phyloP scores from a whole-genome alignment of 37 sponge, comb jelly and placozoan genomes.

The Dysidea cf. avara region DNA sequence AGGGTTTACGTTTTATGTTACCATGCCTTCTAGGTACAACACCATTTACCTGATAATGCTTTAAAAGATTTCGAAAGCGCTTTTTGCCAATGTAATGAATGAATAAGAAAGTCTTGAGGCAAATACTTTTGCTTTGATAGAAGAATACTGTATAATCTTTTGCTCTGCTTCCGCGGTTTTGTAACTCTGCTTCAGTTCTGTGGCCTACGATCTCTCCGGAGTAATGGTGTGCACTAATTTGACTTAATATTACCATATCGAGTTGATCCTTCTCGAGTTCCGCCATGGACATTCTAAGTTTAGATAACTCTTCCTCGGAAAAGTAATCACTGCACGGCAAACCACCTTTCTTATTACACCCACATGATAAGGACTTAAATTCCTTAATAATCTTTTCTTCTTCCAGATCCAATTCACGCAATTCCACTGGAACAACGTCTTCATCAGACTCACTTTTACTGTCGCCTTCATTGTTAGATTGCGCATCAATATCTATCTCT shows the following conservation, averaged over 20 bases:
- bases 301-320: background rate
- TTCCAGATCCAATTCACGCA: background rate
- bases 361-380: background rate
- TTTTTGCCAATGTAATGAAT: background rate
- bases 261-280: background rate
- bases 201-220: slow-evolving; percentile 1
- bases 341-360: background rate
- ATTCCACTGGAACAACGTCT: background rate
- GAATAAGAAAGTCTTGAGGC: slow-evolving; percentile 6
- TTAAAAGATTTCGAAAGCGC: too few relatives aligned
- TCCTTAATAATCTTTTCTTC: background rate
- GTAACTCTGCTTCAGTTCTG: slow-evolving; percentile 13
- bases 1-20: background rate
- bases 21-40: too few relatives aligned
- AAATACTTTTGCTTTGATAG: background rate
- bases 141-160: background rate
- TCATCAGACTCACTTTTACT: background rate
- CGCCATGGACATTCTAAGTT: background rate
- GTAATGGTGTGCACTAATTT: slow-evolving; percentile 6
- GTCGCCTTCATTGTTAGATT: background rate
- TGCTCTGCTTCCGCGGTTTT: background rate
- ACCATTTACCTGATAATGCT: too few relatives aligned
- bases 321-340: background rate
- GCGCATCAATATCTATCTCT: background rate
- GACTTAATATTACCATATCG: background rate